phyloP scores from a whole-genome alignment of 2,797 vertebrate species.

The Notamacropus eugenii region DNA sequence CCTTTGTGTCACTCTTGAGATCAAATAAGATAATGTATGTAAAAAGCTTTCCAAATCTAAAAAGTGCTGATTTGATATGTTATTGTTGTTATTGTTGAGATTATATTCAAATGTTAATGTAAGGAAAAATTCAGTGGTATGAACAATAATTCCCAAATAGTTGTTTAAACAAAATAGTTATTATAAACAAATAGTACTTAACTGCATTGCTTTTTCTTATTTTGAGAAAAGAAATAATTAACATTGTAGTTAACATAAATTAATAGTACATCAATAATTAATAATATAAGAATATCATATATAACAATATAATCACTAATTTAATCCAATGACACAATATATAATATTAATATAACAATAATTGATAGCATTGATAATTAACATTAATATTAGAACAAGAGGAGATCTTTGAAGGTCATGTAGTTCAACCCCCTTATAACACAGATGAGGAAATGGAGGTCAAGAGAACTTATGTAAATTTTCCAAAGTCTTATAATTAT shows the following conservation, averaged over 20 bases:
- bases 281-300: no score
- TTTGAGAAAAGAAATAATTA: neutral
- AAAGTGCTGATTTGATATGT: neutral
- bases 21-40: neutral
- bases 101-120: neutral
- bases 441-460: neutral
- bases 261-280: no score
- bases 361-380: neutral
- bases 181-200: neutral
- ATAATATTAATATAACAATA: no score
- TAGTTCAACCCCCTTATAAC: neutral
- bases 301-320: no score
- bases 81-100: neutral
- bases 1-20: neutral
- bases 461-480: neutral
- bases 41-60: neutral
- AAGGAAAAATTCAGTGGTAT: neutral
- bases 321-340: no score
- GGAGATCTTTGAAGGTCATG: neutral
- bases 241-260: neutral
- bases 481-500: neutral
- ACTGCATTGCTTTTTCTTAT: neutral
- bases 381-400: neutral
- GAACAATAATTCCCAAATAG: neutral
- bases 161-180: no score